These are phyloP conservation scores for Seira ritae DNA, from an alignment of 2,888 invertebrate genomes.

Conservation along the genomic window DNA sequence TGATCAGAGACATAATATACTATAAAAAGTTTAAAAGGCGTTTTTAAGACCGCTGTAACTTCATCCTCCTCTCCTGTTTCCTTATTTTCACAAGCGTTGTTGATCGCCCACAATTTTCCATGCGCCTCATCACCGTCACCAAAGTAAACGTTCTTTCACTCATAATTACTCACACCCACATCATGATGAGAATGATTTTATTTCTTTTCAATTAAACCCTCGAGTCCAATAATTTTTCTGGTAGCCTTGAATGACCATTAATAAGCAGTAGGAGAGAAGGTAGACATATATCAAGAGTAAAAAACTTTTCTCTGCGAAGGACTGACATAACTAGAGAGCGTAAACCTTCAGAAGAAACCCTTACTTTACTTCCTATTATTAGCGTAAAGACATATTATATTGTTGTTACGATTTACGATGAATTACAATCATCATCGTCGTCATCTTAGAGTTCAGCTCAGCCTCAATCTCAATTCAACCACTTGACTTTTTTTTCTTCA, in stretches of 20 bases:
- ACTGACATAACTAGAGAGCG: neutral
- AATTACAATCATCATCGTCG: constrained; percentile 50
- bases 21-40: too few relatives aligned
- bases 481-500: constrained; percentile 64
- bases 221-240: too few relatives aligned
- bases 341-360: neutral
- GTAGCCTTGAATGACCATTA: too few relatives aligned
- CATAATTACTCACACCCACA: neutral
- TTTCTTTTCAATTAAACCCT: neutral
- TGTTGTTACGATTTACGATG: constrained; percentile 18
- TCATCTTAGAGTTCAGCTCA: constrained; percentile 22
- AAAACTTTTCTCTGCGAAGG: neutral
- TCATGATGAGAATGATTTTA: neutral
- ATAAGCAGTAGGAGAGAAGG: neutral
- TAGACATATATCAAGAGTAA: neutral
- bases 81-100: too few relatives aligned
- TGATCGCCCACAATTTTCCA: neutral
- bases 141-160: neutral
- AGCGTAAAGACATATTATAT: neutral
- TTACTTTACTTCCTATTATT: neutral
- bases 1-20: too few relatives aligned
- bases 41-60: too few relatives aligned
- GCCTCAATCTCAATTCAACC: constrained; percentile 54
- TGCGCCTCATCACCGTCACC: neutral
- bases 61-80: too few relatives aligned